phyloP scores from a whole-genome alignment of 2,113 vertebrate genomes.

The Hippocampus barbouri region DNA sequence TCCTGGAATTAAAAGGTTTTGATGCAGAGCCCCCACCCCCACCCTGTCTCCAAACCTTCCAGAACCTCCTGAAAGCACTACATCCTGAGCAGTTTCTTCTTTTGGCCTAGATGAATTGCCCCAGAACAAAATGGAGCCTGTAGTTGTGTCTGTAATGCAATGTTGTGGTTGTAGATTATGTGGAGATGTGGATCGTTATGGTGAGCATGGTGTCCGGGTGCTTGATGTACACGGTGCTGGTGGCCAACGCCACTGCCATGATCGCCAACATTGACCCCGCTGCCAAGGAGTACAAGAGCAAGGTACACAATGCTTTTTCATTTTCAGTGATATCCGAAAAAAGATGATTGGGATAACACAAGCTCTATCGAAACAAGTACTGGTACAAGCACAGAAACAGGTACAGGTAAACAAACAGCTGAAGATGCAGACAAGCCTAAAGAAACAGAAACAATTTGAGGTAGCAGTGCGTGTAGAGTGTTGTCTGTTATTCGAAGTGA shows the following conservation, averaged over 20 bases:
- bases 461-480: not conserved
- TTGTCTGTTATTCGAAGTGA: not conserved
- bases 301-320: constrained; percentile 48
- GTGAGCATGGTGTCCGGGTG: constrained; percentile 74
- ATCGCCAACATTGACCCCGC: constrained; percentile 66
- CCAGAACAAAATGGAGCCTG: not conserved
- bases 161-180: constrained; percentile 59
- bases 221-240: constrained; percentile 70
- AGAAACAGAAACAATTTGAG: not conserved
- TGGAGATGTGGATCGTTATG: constrained; percentile 74
- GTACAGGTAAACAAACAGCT: not conserved
- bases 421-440: not conserved
- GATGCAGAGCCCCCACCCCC: too few relatives aligned
- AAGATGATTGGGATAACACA: not conserved
- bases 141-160: not conserved
- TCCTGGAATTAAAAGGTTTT: too few relatives aligned
- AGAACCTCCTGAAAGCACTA: not conserved
- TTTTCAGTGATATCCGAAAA: not conserved
- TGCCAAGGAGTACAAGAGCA: constrained; percentile 69
- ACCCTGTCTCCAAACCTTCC: too few relatives aligned
- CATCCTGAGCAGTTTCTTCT: not conserved
- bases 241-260: constrained; percentile 69
- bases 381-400: not conserved
- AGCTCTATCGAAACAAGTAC: not conserved
- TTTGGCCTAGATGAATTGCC: not conserved